Evolutionary conservation across 2,888 invertebrate genomes (phyloP), one percentile per base, ranked within the genome.

Genomic region (Cabera pusaria): DNA sequence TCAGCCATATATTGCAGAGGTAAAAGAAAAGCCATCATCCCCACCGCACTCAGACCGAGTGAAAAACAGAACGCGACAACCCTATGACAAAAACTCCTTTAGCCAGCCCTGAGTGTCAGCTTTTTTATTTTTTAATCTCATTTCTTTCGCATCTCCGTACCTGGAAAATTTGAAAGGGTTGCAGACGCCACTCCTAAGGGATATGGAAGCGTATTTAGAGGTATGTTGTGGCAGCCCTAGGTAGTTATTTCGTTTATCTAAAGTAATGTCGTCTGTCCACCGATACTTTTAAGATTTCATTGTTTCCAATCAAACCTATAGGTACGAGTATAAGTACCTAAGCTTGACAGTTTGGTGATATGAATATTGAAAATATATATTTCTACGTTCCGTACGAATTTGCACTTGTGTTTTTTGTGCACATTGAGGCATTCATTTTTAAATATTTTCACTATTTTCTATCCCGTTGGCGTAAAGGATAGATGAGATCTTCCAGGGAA

Each of bases 111-210:
- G 44, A 42, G 49, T 42, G 39, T 9, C 25, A 35, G 37, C 24
- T 34, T 42, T 45, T 49, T 42, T 23, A 39, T 43, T 39, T 45
- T 47, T 41, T 41, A 34, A 29, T 34, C 24, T 20, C 24, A 23
- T 40, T 33, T 24, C 28, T 40, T 32, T 39, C 9, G 29, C 38
- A 22, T 12, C 32, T 29, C 33, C 42, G 21, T 44, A 35, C 45
- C 44, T 42, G 43, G 28, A 27, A 37, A 34, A 44, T 49, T 40
- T 40, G 21, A 44, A 52, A 44, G 41, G 39, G 41, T 29, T 43
- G 28, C 41, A 49, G 48, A 44, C 50, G 22, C 14, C 17, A 18
- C 33, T 49, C 20, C 55, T 44, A 41, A 43, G 44, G 34, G 24
- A 39, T 39, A 32, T 21, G 12, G 6, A 27, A 39, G 9, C 6